Evolutionary conservation across 1,140 invertebrate genomes (phyloP), one percentile per base, ranked within the genome.

Genomic region (Diorhabda carinulata): DNA sequence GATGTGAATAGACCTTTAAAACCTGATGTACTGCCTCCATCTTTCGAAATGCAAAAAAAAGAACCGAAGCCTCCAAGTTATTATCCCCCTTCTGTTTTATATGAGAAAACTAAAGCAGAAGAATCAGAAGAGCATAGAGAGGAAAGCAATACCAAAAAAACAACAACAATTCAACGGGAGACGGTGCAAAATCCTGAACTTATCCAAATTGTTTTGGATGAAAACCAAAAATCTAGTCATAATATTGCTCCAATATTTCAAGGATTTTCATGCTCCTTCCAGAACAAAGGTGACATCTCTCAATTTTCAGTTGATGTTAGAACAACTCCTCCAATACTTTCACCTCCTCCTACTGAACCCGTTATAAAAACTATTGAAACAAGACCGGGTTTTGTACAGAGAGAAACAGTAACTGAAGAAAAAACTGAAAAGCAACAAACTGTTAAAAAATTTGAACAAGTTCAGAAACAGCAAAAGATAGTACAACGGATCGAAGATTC

Each of bases 201-300:
- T 4, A 69, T 42, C 43, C 68, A 74, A 41, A 66, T 62, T 5
- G 6, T 72, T 40, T 66, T 74, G 3, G 66, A 70, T 4, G 62
- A 61, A 10, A n/a, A 58, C 45, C 66, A 69, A 64, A 68, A 69
- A 61, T 41, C 57, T 4, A 67, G 64, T 67, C 56, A 66, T 7
- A 68, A 67, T 10, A 72, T 70, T 64, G 64, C 73, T 43, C 77
- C 77, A 40, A 25, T 77, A 47, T 77, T 78, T 56, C 74, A 78
- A 61, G 74, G 73, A 10, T 74, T 78, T 40, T 73, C 70, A 40
- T 78, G 75, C 59, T 76, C 74, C 1, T 78, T 77, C 66, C 71
- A 77, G 57, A 78, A 74, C 44, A 77, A 76, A 70, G 69, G 74
- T 7, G 77, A 78, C 43, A 67, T 71, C 61, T 74, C 76, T 4